Evolutionary conservation across 2,888 invertebrate genomes (phyloP).

Genomic region (Athrips mouffetella): DNA sequence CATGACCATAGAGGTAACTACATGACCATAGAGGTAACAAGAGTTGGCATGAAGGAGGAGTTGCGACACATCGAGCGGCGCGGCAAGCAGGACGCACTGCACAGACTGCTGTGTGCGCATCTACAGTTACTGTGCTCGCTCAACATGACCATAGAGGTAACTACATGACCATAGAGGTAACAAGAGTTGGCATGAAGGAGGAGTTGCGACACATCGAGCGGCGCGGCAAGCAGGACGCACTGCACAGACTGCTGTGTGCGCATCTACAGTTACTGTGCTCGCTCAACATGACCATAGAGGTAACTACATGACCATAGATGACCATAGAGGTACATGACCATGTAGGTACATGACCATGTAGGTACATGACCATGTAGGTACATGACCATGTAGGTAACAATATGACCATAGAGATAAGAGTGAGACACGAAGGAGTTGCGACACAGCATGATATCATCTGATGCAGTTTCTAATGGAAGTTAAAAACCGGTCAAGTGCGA

Average conservation of each 20-base stretch:
- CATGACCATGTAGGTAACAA: too few species aligned
- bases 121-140: constrained; percentile 82
- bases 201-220: constrained; percentile 56
- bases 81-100: constrained; percentile 75
- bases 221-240: constrained; percentile 69
- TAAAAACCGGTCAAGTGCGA: too few species aligned
- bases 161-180: neutral
- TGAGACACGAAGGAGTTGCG: constrained; percentile 52
- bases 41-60: constrained; percentile 63
- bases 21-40: constrained; percentile 27
- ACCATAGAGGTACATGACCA: constrained; percentile 66
- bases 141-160: constrained; percentile 70
- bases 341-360: too few species aligned
- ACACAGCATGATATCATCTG: too few species aligned
- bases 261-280: constrained; percentile 84
- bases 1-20: constrained; percentile 60
- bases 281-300: constrained; percentile 73
- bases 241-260: constrained; percentile 79
- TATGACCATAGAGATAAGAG: too few species aligned
- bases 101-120: constrained; percentile 80
- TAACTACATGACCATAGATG: constrained; percentile 25
- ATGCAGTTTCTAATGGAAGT: too few species aligned
- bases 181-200: constrained; percentile 63
- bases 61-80: constrained; percentile 54
- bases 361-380: too few species aligned